These are phyloP conservation scores for Stegana nigrithorax DNA, from an alignment of 2,888 invertebrate species.

Conservation along the genomic window DNA sequence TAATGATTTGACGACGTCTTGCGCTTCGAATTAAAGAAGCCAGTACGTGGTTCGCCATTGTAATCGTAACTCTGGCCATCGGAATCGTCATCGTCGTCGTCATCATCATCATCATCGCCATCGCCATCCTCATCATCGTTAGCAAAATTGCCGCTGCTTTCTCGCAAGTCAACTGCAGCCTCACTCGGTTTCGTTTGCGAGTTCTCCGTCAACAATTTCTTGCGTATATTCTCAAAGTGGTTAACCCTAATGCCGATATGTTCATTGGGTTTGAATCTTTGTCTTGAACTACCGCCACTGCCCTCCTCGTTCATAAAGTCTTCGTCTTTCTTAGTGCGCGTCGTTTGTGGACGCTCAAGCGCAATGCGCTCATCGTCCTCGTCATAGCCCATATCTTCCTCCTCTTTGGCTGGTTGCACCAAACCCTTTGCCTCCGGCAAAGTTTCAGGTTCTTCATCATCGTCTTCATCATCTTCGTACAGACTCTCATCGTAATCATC, in stretches of 20 bases:
- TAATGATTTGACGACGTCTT: constrained; percentile 61
- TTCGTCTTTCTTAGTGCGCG: constrained; percentile 51
- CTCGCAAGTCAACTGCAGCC: constrained; percentile 63
- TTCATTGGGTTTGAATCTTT: constrained; percentile 41
- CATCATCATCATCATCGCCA: constrained; percentile 59
- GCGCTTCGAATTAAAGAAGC: constrained; percentile 62
- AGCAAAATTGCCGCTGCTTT: constrained; percentile 65
- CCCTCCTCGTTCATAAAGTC: constrained; percentile 64
- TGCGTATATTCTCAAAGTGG: constrained; percentile 56
- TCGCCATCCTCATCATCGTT: constrained; percentile 66
- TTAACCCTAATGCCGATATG: constrained; percentile 53
- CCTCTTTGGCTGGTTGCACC: constrained; percentile 45
- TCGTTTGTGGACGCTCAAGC: constrained; percentile 53
- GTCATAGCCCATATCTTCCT: constrained; percentile 65
- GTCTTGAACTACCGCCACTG: constrained; percentile 49
- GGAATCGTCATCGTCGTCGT: constrained; percentile 59
- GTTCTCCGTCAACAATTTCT: constrained; percentile 52
- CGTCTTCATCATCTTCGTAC: constrained; percentile 29
- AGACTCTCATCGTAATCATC: constrained; percentile 36
- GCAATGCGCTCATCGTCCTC: constrained; percentile 65
- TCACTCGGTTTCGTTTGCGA: constrained; percentile 17
- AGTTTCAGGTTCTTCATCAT: constrained; percentile 45
- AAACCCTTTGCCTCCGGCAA: constrained; percentile 58
- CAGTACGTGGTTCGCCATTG: constrained; percentile 43
- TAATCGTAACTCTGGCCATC: constrained; percentile 42